Evolutionary conservation across 2,888 invertebrate genomes (phyloP).

Genomic region (Achlya flavicornis): DNA sequence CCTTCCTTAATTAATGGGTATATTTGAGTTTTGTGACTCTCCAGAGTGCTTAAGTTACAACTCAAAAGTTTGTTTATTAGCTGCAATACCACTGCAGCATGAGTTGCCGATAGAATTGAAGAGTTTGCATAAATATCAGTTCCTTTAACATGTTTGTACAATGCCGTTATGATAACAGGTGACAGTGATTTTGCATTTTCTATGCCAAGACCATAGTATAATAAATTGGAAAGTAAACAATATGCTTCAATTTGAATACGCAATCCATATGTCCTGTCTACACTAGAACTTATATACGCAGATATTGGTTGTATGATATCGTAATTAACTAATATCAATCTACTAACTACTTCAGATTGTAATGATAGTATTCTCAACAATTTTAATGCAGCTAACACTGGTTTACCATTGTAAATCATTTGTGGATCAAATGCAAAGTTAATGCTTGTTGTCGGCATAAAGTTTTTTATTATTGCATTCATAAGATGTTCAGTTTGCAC

Average conservation of each 20-base stretch:
- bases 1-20: constrained; percentile 72
- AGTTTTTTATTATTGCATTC: constrained; percentile 82
- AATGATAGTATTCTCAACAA: constrained; percentile 88
- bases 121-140: constrained; percentile 76
- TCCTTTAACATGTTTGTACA: constrained; percentile 84
- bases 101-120: constrained; percentile 81
- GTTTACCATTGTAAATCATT: constrained; percentile 85
- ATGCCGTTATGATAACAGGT: constrained; percentile 80
- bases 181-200: constrained; percentile 76
- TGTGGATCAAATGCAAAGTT: constrained; percentile 68
- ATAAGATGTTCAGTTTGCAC: constrained; percentile 86
- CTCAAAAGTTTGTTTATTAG: constrained; percentile 64
- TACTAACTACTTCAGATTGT: constrained; percentile 82
- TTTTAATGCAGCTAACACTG: constrained; percentile 88
- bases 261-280: constrained; percentile 78
- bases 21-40: constrained; percentile 60
- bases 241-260: constrained; percentile 86
- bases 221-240: constrained; percentile 81
- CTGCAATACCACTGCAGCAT: constrained; percentile 83
- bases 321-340: constrained; percentile 79
- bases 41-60: constrained; percentile 45
- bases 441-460: constrained; percentile 77
- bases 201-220: constrained; percentile 78
- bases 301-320: constrained; percentile 81
- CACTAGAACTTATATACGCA: constrained; percentile 81